A percentile compares a stretch with the other conserved stretches of the same genome.
These are phyloP conservation scores for Thamnophis elegans DNA, from an alignment of 2,797 vertebrate species.

Conservation along the genomic window DNA sequence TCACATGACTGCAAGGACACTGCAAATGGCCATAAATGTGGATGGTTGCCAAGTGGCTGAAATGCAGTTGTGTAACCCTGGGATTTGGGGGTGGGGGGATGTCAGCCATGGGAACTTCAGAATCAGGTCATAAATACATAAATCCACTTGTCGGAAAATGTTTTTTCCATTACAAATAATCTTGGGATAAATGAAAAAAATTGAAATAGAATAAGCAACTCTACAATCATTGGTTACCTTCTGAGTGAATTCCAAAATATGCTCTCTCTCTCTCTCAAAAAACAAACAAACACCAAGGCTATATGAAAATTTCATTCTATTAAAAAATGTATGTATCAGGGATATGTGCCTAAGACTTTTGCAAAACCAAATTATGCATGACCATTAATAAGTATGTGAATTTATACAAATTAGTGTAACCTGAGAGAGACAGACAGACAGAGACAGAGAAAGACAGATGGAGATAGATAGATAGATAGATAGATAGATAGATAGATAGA, in stretches of 20 bases:
- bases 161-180: not conserved
- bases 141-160: not conserved
- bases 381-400: not conserved
- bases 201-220: not conserved
- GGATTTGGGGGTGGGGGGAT: accelerated
- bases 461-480: no score
- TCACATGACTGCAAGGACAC: not conserved
- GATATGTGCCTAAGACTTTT: not conserved
- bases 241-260: not conserved
- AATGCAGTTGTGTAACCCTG: not conserved
- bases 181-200: not conserved
- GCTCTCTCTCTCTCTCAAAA: not conserved
- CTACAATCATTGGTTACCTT: not conserved
- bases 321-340: not conserved
- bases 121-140: not conserved
- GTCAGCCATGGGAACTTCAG: not conserved
- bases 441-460: no score
- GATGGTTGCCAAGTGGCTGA: not conserved
- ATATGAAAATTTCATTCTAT: not conserved
- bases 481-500: no score
- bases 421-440: not conserved
- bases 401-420: not conserved
- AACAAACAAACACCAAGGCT: not conserved
- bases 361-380: not conserved
- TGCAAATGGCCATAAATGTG: not conserved